Evolutionary conservation across 2,888 invertebrate species (phyloP).

Genomic region (Nipponacmea schrenckii): DNA sequence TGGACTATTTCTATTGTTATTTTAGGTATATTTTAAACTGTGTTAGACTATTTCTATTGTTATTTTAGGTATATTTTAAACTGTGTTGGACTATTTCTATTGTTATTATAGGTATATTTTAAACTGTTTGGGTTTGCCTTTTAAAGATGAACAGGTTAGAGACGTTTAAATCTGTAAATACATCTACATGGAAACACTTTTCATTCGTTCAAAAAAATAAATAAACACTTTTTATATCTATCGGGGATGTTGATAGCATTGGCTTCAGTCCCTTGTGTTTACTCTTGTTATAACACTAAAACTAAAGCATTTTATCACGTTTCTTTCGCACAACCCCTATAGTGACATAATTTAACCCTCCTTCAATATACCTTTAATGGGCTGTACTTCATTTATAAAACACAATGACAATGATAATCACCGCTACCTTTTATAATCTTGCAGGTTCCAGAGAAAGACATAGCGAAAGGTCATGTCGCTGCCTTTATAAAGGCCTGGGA

Average conservation of each 20-base stretch:
- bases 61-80: no score
- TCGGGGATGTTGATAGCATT: no score
- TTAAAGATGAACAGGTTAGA: slow-evolving; percentile 36
- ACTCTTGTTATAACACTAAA: no score
- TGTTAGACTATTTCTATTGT: no score
- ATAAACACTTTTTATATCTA: slow-evolving; percentile 17
- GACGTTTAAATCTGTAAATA: neutral
- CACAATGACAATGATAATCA: slow-evolving; percentile 2
- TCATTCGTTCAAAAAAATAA: slow-evolving; percentile 32
- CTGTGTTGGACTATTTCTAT: no score
- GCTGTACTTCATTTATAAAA: neutral
- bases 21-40: no score
- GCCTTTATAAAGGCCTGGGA: slow-evolving; percentile 90
- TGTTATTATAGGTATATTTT: slow-evolving; percentile 32
- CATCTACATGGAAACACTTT: slow-evolving; percentile 28
- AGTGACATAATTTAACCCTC: no score
- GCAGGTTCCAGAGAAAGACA: slow-evolving; percentile 55
- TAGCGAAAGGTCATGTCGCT: slow-evolving; percentile 81
- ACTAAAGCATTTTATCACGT: no score
- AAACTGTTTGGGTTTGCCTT: slow-evolving; percentile 30
- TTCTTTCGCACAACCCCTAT: no score
- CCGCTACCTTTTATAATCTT: slow-evolving; percentile 14
- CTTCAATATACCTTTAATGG: no score
- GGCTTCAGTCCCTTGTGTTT: no score
- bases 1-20: no score